Base-by-base conservation (phyloP, 2,888 invertebrate species). In the Lasioglossum malachurum region DNA sequence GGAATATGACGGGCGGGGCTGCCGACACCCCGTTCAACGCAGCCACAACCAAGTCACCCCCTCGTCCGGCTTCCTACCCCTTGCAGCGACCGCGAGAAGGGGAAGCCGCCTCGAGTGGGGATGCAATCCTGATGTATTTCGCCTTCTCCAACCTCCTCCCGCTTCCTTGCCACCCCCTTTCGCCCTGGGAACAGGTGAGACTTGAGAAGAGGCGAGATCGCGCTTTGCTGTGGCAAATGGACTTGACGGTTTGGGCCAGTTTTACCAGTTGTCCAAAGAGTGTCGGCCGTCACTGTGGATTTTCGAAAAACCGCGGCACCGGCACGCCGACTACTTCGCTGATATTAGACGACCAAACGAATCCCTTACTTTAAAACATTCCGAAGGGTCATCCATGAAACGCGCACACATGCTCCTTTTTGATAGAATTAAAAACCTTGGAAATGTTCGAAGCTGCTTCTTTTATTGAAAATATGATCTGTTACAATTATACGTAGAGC, bases 1-100 rank as follows among this genome's bases (percentile, higher is more conserved):
- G 93, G 94, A 95, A 94, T 95, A 95, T 95, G 95, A 95, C 95
- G 95, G 95, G 95, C 95, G 95, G 95, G 93, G 94, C 95, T 92
- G 91, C 87, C 87, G 86, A 91, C 93, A 94, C 93, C 94, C 93
- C 93, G 93, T 93, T 94, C 88, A 92, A 92, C 92, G 93, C 93
- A 93, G 93, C 94, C 94, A 92, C 94, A 94, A 94, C 93, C 92
- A 90, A 92, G 75, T 83, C 84, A 76, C 84, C 88, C 91, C 84
- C 86, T 86, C 87, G 86, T 87, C 81, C 86, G 80, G 80, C 75
- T 82, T 86, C 83, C 90, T 91, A 85, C 89, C 90, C 86, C 86
- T 88, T 82, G 89, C 85, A 81, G 71, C 87, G 84, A 85, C 85
- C 91, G 88, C 87, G 87, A 91, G 91, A 87, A 92, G 91, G 93